Percentiles rank a stretch among this genome's conserved stretches.
phyloP scores from a whole-genome alignment of 2,113 vertebrate genomes.

The Otolemur garnettii region DNA sequence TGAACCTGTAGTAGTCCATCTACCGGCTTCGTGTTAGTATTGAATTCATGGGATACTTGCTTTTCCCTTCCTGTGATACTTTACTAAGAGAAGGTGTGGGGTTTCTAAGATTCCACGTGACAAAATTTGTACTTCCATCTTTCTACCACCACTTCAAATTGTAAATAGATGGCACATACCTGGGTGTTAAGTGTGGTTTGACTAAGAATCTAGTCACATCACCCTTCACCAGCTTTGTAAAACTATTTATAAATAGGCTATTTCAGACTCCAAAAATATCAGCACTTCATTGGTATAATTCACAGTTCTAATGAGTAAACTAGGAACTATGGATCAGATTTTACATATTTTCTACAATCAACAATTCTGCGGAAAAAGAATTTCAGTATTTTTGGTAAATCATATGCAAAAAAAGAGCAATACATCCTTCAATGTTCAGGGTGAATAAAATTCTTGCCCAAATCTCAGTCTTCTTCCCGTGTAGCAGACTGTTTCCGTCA shows the following conservation, averaged over 20 bases:
- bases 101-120: not conserved
- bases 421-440: not conserved
- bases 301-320: not conserved
- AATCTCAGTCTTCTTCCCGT: not conserved
- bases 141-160: not conserved
- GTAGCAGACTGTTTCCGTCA: not conserved
- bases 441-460: not conserved
- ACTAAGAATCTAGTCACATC: not conserved
- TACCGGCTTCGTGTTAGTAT: too few relatives aligned
- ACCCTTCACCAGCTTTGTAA: not conserved
- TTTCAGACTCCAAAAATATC: not conserved
- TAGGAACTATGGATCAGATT: not conserved
- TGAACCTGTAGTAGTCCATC: too few relatives aligned
- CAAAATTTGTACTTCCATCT: constrained; percentile 22
- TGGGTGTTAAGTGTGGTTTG: not conserved
- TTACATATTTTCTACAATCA: not conserved
- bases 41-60: too few relatives aligned
- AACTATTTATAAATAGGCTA: not conserved
- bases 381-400: not conserved
- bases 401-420: not conserved
- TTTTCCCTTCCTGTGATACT: too few relatives aligned
- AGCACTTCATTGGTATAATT: not conserved
- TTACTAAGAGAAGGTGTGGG: too few relatives aligned
- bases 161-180: not conserved
- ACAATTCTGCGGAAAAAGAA: not conserved